phyloP scores from a whole-genome alignment of 2,113 vertebrate species.

The Microcebus griseorufus region DNA sequence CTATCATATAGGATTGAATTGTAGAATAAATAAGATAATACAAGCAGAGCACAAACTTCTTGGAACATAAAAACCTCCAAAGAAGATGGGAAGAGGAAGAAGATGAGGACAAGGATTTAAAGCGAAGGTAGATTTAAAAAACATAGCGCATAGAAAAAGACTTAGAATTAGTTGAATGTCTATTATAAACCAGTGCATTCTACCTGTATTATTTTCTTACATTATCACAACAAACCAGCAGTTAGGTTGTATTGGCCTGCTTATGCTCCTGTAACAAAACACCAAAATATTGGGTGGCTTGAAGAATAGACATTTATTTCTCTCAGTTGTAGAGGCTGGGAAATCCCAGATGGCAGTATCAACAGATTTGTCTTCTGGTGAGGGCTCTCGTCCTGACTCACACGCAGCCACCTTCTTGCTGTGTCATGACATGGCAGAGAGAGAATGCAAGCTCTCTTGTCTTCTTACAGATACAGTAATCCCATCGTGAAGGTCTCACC shows the following conservation, averaged over 20 bases:
- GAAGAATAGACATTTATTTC: neutral
- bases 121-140: neutral
- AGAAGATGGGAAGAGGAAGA: neutral
- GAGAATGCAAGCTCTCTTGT: neutral
- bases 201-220: neutral
- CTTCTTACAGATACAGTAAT: neutral
- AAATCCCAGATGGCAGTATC: neutral
- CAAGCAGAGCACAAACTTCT: neutral
- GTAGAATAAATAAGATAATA: neutral
- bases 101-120: neutral
- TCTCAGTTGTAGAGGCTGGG: neutral
- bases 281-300: neutral
- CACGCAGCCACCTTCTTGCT: neutral
- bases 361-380: neutral
- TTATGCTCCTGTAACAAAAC: neutral
- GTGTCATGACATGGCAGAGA: neutral
- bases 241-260: neutral
- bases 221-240: neutral
- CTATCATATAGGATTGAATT: neutral
- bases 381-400: neutral
- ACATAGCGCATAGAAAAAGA: neutral
- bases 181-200: neutral
- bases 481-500: neutral
- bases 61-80: neutral
- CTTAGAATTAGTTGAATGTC: neutral